Evolutionary conservation across 2,888 invertebrate species (phyloP).

Genomic region (Embidobia sp.): DNA sequence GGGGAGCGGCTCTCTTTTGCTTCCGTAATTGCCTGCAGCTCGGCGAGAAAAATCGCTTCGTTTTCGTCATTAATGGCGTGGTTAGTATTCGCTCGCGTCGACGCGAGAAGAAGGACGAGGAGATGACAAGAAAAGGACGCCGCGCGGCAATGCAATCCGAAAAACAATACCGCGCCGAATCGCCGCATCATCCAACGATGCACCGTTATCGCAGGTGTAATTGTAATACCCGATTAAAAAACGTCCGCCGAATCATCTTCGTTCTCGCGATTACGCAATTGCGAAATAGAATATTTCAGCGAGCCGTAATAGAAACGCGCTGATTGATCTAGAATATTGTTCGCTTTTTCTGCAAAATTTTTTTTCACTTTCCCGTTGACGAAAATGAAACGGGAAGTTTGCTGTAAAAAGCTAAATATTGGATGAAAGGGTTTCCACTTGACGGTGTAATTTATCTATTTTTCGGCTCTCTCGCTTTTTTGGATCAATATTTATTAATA

Average conservation of each 20-base stretch:
- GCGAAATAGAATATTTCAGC: conserved; percentile 9
- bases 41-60: not conserved
- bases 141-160: conserved; percentile 18
- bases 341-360: too few relatives aligned
- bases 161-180: conserved; percentile 11
- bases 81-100: not conserved
- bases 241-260: conserved; percentile 29
- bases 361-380: too few relatives aligned
- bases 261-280: not conserved
- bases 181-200: conserved; percentile 21
- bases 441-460: too few relatives aligned
- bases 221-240: conserved; percentile 32
- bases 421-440: too few relatives aligned
- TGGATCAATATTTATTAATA: too few relatives aligned
- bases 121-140: too few relatives aligned
- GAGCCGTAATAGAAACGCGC: too few relatives aligned
- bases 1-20: not conserved
- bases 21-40: not conserved
- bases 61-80: conserved; percentile 1
- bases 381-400: too few relatives aligned
- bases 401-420: too few relatives aligned
- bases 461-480: too few relatives aligned
- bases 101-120: not conserved
- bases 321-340: too few relatives aligned
- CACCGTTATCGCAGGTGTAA: conserved; percentile 25